These are phyloP conservation scores for Zaprionus obscuricornis DNA, from an alignment of 2,888 invertebrate genomes.

Conservation along the genomic window DNA sequence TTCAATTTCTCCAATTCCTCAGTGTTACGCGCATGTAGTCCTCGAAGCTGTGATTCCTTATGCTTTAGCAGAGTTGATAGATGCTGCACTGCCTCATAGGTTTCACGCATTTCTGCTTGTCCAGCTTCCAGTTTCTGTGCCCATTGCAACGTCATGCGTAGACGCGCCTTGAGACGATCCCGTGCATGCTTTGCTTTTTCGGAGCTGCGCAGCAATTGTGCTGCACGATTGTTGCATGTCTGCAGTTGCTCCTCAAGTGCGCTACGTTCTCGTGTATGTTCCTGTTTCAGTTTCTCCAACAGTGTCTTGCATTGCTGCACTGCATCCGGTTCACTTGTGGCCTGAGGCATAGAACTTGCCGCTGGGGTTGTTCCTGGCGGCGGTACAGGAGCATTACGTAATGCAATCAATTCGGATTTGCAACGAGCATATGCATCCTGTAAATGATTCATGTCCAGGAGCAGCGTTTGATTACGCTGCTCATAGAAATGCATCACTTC, in stretches of 20 bases:
- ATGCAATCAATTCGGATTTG: slow-evolving; percentile 78
- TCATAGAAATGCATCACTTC: slow-evolving; percentile 90
- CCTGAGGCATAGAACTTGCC: neutral
- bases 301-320: slow-evolving; percentile 90
- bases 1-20: slow-evolving; percentile 81
- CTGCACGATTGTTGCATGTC: slow-evolving; percentile 44
- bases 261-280: slow-evolving; percentile 87
- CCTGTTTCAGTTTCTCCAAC: slow-evolving; percentile 89
- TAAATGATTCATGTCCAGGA: slow-evolving; percentile 81
- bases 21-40: slow-evolving; percentile 77
- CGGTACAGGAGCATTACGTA: slow-evolving; percentile 60
- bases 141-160: slow-evolving; percentile 82
- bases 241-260: slow-evolving; percentile 63
- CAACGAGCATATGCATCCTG: slow-evolving; percentile 82
- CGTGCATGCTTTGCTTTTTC: slow-evolving; percentile 80
- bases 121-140: slow-evolving; percentile 81
- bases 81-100: slow-evolving; percentile 81
- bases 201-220: slow-evolving; percentile 65
- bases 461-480: slow-evolving; percentile 86
- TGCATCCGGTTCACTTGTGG: slow-evolving; percentile 83
- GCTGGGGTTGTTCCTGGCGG: neutral
- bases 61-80: slow-evolving; percentile 81
- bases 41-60: slow-evolving; percentile 82
- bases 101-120: slow-evolving; percentile 76
- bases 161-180: slow-evolving; percentile 80